Conservation (phyloP, 2,888 invertebrate species). For the Dicyrtoma fusca region DNA sequence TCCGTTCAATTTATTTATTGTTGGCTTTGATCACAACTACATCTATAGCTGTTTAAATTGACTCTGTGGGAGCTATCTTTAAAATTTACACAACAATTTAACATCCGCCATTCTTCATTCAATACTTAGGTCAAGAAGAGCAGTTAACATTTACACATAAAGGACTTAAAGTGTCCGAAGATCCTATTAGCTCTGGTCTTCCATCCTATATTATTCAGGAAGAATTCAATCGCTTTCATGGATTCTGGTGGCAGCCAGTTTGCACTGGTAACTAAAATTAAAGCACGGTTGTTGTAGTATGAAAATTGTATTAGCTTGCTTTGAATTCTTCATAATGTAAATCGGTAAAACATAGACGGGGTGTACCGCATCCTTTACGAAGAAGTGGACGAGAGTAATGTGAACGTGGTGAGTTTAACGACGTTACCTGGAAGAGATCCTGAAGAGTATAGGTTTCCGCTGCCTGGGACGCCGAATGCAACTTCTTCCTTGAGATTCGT, state of each 20-base stretch:
- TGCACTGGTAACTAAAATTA: too few species aligned
- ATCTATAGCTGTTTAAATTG: too few species aligned
- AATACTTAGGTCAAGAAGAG: slow-evolving; percentile 73
- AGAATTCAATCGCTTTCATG: slow-evolving; percentile 94
- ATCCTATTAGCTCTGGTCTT: slow-evolving; percentile 88
- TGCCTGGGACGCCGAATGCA: slow-evolving; percentile 88
- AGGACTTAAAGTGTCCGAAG: slow-evolving; percentile 72
- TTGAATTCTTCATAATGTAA: not conserved
- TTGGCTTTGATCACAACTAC: too few species aligned
- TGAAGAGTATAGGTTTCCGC: slow-evolving; percentile 70
- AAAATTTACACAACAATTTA: too few species aligned
- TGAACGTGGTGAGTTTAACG: slow-evolving; percentile 78
- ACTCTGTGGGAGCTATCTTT: too few species aligned
- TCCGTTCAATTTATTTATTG: slow-evolving; percentile 50
- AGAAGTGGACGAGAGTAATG: slow-evolving; percentile 71
- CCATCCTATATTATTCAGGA: slow-evolving; percentile 98
- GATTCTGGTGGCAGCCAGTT: slow-evolving; percentile 96
- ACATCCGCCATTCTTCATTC: too few species aligned
- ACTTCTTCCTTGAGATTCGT: slow-evolving; percentile 76
- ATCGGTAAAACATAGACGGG: slow-evolving; percentile 52
- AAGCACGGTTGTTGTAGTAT: not conserved
- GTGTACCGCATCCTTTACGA: slow-evolving; percentile 63
- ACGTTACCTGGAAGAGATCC: slow-evolving; percentile 54
- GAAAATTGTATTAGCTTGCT: not conserved
- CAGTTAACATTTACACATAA: slow-evolving; percentile 73